Evolutionary conservation across 1,140 invertebrate species (phyloP).

Genomic region (Orussus abietinus): DNA sequence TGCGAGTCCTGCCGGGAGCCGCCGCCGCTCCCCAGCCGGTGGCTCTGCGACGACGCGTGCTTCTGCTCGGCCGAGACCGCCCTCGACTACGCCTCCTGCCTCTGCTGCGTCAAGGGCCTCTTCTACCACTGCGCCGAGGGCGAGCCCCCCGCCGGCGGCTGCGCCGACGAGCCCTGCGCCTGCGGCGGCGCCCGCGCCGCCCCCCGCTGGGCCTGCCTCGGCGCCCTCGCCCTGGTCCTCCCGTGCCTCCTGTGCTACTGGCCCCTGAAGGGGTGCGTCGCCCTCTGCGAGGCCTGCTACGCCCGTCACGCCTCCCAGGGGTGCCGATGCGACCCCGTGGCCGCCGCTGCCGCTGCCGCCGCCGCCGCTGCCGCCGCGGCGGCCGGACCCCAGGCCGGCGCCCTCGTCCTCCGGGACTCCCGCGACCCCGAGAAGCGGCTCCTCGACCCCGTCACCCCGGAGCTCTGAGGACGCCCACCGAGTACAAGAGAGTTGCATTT

Average conservation of each 20-base stretch:
- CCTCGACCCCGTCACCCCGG: slow-evolving; percentile 47
- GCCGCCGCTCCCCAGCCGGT: slow-evolving; percentile 75
- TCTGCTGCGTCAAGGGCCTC: slow-evolving; percentile 88
- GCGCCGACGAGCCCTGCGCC: slow-evolving; percentile 83
- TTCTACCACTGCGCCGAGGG: slow-evolving; percentile 88
- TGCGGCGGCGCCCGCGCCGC: slow-evolving; percentile 68
- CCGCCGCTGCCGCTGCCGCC: slow-evolving; percentile 53
- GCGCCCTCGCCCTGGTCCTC: slow-evolving; percentile 71
- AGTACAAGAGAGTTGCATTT: too few relatives aligned
- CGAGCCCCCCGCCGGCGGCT: slow-evolving; percentile 60
- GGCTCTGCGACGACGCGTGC: slow-evolving; percentile 84
- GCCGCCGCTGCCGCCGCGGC: slow-evolving; percentile 48
- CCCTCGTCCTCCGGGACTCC: slow-evolving; percentile 41
- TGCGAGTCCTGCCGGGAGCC: slow-evolving; percentile 85
- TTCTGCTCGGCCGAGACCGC: slow-evolving; percentile 80
- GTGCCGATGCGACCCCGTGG: slow-evolving; percentile 60
- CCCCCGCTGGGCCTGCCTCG: slow-evolving; percentile 81
- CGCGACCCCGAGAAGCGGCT: slow-evolving; percentile 48
- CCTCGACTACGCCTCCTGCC: slow-evolving; percentile 84
- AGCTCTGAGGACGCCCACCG: too few relatives aligned
- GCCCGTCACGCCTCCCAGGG: slow-evolving; percentile 71
- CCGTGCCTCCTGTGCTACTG: slow-evolving; percentile 90
- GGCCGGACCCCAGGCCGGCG: slow-evolving; percentile 36
- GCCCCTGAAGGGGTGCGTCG: slow-evolving; percentile 79
- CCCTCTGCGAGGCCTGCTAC: slow-evolving; percentile 76